Percentiles rank a stretch among this genome's conserved stretches.
Evolutionary conservation across 2,888 invertebrate species (phyloP).

Genomic region (Apoda limacodes): DNA sequence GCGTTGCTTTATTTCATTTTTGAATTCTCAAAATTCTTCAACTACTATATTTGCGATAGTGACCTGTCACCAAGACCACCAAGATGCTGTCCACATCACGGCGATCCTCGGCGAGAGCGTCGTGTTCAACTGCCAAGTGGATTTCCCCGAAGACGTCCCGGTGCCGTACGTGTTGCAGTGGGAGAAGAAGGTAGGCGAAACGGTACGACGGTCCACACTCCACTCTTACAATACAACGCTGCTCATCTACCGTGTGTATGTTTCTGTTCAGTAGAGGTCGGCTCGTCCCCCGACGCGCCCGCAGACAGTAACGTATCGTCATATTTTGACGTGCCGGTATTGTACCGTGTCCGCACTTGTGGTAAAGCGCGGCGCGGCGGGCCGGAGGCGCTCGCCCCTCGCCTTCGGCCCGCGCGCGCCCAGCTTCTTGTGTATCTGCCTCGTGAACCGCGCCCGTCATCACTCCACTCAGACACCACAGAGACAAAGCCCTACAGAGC

Average conservation of each 20-base stretch:
- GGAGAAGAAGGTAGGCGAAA: conserved; percentile 99
- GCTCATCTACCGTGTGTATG: conserved; percentile 67
- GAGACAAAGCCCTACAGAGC: conserved; percentile 68
- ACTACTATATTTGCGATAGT: conserved; percentile 72
- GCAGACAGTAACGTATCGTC: conserved; percentile 64
- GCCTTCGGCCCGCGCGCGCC: conserved; percentile 53
- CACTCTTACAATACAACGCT: conserved; percentile 69
- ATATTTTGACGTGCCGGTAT: no score
- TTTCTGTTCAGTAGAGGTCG: conserved; percentile 70
- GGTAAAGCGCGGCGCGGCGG: conserved; percentile 24
- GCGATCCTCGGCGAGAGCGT: conserved; percentile 97
- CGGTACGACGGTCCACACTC: conserved; percentile 83
- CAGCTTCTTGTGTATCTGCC: conserved; percentile 53
- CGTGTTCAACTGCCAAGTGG: conserved; percentile 97
- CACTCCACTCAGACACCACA: conserved; percentile 66
- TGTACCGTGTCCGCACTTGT: no score
- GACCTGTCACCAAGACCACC: conserved; percentile 84
- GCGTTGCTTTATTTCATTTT: no score
- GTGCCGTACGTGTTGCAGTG: conserved; percentile 98
- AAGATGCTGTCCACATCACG: conserved; percentile 96
- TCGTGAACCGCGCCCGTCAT: conserved; percentile 40
- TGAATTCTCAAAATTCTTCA: not conserved
- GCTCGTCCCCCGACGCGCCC: conserved; percentile 62
- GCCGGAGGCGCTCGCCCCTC: conserved; percentile 24
- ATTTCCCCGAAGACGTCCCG: conserved; percentile 95